Conservation (phyloP, 2,888 invertebrate species). For the Didymodactylos carnosus region DNA sequence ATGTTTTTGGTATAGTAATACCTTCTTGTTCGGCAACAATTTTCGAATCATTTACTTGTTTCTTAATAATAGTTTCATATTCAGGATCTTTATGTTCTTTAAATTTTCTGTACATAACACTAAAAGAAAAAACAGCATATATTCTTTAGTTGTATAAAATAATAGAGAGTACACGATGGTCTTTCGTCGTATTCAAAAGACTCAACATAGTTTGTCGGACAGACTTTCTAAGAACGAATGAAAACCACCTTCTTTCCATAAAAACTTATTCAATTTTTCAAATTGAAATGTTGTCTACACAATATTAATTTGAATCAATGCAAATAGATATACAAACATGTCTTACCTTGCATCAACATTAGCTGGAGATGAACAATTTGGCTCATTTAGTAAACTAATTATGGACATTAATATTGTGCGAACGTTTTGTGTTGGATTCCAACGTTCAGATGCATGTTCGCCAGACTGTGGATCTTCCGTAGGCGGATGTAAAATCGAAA, state of each 20-base stretch:
- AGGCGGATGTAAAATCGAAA: slow-evolving; percentile 94
- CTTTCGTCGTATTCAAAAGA: no score
- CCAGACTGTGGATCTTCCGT: slow-evolving; percentile 98
- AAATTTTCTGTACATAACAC: slow-evolving; percentile 97
- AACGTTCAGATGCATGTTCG: slow-evolving; percentile 91
- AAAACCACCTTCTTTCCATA: no score
- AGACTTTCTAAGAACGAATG: no score
- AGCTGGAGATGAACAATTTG: slow-evolving; percentile 95
- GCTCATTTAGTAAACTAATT: slow-evolving; percentile 92
- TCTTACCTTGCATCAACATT: slow-evolving; percentile 66
- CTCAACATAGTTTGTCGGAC: no score
- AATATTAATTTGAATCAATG: no score
- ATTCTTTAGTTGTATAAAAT: no score
- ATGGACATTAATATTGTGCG: slow-evolving; percentile 87
- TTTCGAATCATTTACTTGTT: slow-evolving; percentile 83
- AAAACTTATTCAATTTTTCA: no score
- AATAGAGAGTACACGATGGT: no score
- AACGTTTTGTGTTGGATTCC: slow-evolving; percentile 99
- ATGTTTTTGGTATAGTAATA: slow-evolving; percentile 79
- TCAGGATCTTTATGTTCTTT: slow-evolving; percentile 94
- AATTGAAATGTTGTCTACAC: no score
- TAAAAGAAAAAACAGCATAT: no score
- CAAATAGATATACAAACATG: background rate
- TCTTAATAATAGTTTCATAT: slow-evolving; percentile 96
- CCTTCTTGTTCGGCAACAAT: slow-evolving; percentile 87